Evolutionary conservation across 2,888 invertebrate species (phyloP), one percentile per base, ranked within the genome.

Genomic region (Julus scanicus): DNA sequence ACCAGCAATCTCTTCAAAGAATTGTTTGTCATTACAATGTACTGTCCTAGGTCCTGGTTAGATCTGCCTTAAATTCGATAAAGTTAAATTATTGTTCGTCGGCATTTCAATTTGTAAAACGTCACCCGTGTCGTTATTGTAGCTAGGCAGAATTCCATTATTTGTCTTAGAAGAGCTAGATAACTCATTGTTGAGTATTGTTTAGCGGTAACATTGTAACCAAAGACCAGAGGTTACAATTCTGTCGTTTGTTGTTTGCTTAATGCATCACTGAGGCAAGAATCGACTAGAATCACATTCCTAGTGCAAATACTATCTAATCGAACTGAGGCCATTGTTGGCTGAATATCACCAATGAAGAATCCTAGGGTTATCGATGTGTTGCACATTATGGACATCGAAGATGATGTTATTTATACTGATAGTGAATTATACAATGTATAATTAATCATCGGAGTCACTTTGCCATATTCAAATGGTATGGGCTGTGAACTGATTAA

Each of bases 401-500:
- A 39, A 37, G 80, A 80, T 37, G 37, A 15, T 13, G 15, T 13
- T 80, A 71, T 71, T 63, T 63, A 63, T 63, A 63, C 63, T 63
- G n/a, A 63, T n/a, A 80, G 15, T 37, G 80, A 80, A 80, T 80
- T 80, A 39, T 80, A 80, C 80, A 80, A 80, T 80, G 80, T 80
- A 80, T 80, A 80, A 80, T 80, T 80, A 80, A 80, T 71, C 71
- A 29, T 39, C 15, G 13, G 80, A 80, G 80, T 39, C 80, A 80
- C 80, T 80, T 37, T 80, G 80, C 80, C 80, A 80, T 80, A 80
- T 80, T 80, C 37, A 29, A 37, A 37, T 80, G 37, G 80, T 80
- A 80, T 80, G 80, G 80, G 80, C 80, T 80, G 80, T 80, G 80
- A 37, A 80, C 37, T 80, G 80, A 80, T 80, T 80, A 80, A 80